These are phyloP conservation scores for Danionella dracula DNA, from an alignment of 2,797 vertebrate genomes.

Conservation along the genomic window DNA sequence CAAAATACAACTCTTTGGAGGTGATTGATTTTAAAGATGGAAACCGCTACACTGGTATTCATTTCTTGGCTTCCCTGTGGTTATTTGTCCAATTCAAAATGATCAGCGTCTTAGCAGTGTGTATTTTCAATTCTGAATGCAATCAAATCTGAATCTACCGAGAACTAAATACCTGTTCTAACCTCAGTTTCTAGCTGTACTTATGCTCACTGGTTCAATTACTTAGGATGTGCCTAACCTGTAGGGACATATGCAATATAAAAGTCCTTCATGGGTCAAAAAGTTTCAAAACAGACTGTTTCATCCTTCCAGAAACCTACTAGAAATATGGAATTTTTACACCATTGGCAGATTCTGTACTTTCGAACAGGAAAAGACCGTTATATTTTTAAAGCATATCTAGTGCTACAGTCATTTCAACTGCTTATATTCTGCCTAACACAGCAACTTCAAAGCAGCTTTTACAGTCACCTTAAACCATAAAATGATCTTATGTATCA, in stretches of 20 bases:
- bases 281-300: no score
- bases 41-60: constrained; percentile 7
- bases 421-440: no score
- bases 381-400: no score
- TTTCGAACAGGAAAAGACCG: no score
- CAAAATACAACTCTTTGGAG: constrained; percentile 8
- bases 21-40: constrained; percentile 22
- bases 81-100: constrained; percentile 17
- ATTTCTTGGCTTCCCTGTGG: constrained; percentile 5
- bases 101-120: constrained; percentile 3
- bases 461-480: no score
- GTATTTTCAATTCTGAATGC: constrained; percentile 23
- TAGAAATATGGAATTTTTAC: no score
- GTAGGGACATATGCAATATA: constrained; percentile 15
- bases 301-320: background rate
- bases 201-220: constrained; percentile 20
- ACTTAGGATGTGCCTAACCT: constrained; percentile 16
- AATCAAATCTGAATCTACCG: constrained; percentile 37
- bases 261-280: constrained; percentile 26
- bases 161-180: constrained; percentile 29
- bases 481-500: no score
- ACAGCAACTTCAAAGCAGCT: no score
- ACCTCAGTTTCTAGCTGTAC: constrained; percentile 10
- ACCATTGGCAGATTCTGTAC: no score
- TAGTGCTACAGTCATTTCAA: no score